Evolutionary conservation across 2,888 invertebrate genomes (phyloP).

Genomic region (Phragmatobia fuliginosa): DNA sequence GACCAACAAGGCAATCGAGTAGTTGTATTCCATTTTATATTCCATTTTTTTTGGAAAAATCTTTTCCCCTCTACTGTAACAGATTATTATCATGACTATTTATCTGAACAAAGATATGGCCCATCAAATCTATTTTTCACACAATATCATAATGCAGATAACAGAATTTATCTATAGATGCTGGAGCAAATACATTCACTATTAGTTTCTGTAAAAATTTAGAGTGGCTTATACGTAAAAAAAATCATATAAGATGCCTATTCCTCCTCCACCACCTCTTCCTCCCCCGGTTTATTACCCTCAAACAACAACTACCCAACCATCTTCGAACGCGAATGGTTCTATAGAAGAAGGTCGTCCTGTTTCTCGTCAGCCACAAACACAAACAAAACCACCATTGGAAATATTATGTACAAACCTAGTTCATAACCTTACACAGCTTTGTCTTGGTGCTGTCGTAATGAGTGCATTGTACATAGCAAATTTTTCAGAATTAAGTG

Average conservation of each 20-base stretch:
- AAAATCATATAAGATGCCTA: background rate
- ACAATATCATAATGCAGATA: conserved; percentile 3
- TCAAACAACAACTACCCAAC: background rate
- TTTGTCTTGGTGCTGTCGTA: conserved; percentile 18
- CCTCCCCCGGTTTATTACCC: conserved; percentile 2
- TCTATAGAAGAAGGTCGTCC: background rate
- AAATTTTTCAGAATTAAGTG: background rate
- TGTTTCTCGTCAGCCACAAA: background rate
- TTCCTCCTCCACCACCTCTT: background rate
- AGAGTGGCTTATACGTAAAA: background rate
- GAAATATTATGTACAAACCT: conserved; percentile 2
- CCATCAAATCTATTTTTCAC: conserved; percentile 1
- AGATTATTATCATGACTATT: background rate
- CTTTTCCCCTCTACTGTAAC: background rate
- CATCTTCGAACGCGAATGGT: background rate
- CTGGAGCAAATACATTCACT: background rate
- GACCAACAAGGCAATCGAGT: too few relatives aligned
- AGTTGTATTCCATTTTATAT: too few relatives aligned
- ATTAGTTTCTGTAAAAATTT: background rate
- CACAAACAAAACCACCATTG: background rate
- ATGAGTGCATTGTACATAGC: background rate
- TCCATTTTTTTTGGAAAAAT: background rate
- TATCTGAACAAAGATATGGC: conserved; percentile 6
- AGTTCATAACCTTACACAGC: conserved; percentile 15
- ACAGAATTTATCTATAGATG: conserved; percentile 1